Evolutionary conservation across 2,888 invertebrate species (phyloP).

Genomic region (Rhagium mordax): DNA sequence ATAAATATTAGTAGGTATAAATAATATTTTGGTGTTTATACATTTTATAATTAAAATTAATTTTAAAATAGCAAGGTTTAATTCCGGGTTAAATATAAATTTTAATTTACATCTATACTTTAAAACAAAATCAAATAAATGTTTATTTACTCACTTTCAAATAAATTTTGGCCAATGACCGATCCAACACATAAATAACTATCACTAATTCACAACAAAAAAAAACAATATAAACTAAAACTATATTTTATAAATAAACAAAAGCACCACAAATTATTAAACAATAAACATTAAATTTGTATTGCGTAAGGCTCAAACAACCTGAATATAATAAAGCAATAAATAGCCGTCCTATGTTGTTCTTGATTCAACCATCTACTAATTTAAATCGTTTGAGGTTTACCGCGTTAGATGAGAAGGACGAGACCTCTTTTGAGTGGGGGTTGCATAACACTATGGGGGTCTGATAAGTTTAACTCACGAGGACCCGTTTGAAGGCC

Average conservation of each 20-base stretch:
- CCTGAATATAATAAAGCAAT: constrained; percentile 53
- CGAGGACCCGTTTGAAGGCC: constrained; percentile 62
- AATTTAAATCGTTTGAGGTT: constrained; percentile 64
- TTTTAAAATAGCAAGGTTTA: background rate
- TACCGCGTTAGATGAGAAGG: constrained; percentile 54
- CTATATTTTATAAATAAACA: constrained; percentile 13
- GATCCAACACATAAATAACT: constrained; percentile 6
- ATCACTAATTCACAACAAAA: constrained; percentile 19
- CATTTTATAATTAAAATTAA: background rate
- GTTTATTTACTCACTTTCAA: constrained; percentile 25
- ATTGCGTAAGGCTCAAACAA: constrained; percentile 10
- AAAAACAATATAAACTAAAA: constrained; percentile 9
- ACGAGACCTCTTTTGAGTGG: constrained; percentile 52
- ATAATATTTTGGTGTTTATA: background rate
- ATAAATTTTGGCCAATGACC: background rate
- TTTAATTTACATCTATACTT: background rate
- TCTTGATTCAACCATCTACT: constrained; percentile 61
- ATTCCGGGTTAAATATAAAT: background rate
- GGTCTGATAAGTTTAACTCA: constrained; percentile 49
- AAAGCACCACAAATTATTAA: constrained; percentile 24
- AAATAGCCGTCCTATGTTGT: constrained; percentile 57
- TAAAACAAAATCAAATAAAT: constrained; percentile 1
- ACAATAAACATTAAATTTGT: background rate
- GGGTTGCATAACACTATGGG: constrained; percentile 56
- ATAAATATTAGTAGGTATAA: background rate